These are phyloP conservation scores for Girardinus metallicus DNA, from an alignment of 2,797 vertebrate genomes.

Conservation along the genomic window DNA sequence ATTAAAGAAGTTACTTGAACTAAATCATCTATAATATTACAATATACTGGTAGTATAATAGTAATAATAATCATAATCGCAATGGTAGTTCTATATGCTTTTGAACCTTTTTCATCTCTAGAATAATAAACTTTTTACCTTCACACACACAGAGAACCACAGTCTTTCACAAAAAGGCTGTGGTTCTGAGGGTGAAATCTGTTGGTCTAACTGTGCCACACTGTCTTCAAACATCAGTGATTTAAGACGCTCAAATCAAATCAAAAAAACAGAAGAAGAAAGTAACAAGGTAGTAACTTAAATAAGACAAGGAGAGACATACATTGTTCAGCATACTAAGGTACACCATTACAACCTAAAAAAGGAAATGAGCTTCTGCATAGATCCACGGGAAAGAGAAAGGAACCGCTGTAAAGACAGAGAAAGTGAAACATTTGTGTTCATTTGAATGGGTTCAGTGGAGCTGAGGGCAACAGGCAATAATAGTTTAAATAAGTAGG, in stretches of 20 bases:
- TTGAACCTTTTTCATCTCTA: constrained; percentile 79
- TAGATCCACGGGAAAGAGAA: constrained; percentile 85
- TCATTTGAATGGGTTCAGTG: constrained; percentile 53
- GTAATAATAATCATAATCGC: constrained; percentile 85
- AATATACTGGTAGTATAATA: constrained; percentile 90
- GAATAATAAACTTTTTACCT: constrained; percentile 72
- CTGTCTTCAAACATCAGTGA: constrained; percentile 81
- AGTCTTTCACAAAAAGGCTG: constrained; percentile 81
- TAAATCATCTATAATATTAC: constrained; percentile 91
- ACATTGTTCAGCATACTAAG: constrained; percentile 76
- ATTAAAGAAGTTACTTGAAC: constrained; percentile 89
- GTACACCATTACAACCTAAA: constrained; percentile 83
- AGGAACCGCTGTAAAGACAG: constrained; percentile 74
- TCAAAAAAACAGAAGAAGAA: constrained; percentile 52
- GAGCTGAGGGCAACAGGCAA: constrained; percentile 50
- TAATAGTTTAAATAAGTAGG: constrained; percentile 48
- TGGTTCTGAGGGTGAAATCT: constrained; percentile 79
- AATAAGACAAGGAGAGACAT: constrained; percentile 72
- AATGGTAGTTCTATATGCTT: constrained; percentile 87
- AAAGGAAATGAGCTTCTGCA: constrained; percentile 82
- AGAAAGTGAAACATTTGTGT: constrained; percentile 59
- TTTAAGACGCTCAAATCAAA: constrained; percentile 73
- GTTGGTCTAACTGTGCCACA: constrained; percentile 78
- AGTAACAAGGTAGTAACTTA: constrained; percentile 69
- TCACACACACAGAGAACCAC: constrained; percentile 65